Percentiles rank a stretch among this genome's conserved stretches.
These are phyloP conservation scores for Egretta garzetta DNA, from an alignment of 2,113 vertebrate species.

Conservation along the genomic window DNA sequence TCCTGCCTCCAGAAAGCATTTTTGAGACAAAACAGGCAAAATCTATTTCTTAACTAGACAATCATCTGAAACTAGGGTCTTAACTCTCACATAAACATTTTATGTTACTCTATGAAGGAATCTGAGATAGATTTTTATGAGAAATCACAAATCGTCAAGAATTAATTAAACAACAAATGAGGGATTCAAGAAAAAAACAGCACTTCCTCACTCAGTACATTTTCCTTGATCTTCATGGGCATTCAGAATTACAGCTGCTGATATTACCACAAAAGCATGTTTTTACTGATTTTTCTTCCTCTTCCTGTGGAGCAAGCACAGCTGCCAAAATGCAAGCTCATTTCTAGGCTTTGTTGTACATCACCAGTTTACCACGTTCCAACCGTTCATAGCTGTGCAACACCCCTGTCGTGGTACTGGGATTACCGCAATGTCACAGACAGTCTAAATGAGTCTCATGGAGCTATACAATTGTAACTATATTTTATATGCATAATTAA, in stretches of 20 bases:
- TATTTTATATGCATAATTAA: neutral
- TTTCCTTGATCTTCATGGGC: neutral
- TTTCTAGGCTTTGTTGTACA: neutral
- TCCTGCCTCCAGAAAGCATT: neutral
- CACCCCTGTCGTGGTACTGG: neutral
- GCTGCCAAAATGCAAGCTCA: neutral
- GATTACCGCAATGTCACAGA: neutral
- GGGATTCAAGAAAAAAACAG: neutral
- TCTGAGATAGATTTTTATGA: neutral
- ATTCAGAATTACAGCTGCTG: neutral
- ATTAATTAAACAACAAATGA: neutral
- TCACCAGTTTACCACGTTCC: neutral
- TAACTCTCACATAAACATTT: neutral
- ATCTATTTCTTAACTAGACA: neutral
- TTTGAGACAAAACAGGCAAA: slow-evolving; percentile 2
- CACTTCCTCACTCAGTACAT: neutral
- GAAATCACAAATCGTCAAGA: neutral
- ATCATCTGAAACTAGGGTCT: neutral
- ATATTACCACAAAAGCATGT: neutral
- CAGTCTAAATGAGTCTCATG: neutral
- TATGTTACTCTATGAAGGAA: neutral
- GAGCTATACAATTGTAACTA: neutral
- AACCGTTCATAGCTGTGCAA: neutral
- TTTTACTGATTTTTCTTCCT: neutral
- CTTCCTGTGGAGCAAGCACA: neutral